Evolutionary conservation across 2,888 invertebrate genomes (phyloP).

Genomic region (Acanthococcus lagerstroemiae): DNA sequence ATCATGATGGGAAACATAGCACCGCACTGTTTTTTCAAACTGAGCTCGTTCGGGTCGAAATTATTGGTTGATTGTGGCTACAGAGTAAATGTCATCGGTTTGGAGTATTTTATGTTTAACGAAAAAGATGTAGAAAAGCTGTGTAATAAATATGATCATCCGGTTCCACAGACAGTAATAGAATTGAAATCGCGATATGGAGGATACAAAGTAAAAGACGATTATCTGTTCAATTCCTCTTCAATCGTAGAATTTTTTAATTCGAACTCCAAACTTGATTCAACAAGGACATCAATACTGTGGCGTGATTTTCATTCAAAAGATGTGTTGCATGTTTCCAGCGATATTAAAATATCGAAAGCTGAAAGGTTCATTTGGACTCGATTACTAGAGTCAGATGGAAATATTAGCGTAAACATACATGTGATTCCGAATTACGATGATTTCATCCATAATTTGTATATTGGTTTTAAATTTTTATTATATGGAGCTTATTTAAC

Average conservation of each 20-base stretch:
- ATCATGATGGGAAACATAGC: slow-evolving; percentile 1
- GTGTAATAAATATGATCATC: not conserved
- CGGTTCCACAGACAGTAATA: not conserved
- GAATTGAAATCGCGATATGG: not conserved
- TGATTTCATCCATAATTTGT: not conserved
- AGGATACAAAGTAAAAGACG: not conserved
- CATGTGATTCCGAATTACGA: not conserved
- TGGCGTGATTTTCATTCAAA: too few relatives aligned
- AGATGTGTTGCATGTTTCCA: too few relatives aligned
- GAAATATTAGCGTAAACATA: too few relatives aligned
- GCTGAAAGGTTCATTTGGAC: too few relatives aligned
- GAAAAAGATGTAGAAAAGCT: not conserved
- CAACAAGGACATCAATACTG: too few relatives aligned
- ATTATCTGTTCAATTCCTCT: not conserved
- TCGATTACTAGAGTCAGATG: too few relatives aligned
- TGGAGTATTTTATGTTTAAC: slow-evolving; percentile 2
- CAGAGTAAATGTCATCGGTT: not conserved
- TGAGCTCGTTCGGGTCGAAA: not conserved
- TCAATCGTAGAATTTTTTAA: not conserved
- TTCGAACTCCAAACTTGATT: not conserved
- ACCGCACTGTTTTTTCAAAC: not conserved
- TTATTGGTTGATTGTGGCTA: not conserved
- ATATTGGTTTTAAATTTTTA: not conserved
- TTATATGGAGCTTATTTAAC: not conserved
- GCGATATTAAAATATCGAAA: too few relatives aligned